Evolutionary conservation across 1,140 invertebrate species (phyloP).

Genomic region (Spodoptera litura): DNA sequence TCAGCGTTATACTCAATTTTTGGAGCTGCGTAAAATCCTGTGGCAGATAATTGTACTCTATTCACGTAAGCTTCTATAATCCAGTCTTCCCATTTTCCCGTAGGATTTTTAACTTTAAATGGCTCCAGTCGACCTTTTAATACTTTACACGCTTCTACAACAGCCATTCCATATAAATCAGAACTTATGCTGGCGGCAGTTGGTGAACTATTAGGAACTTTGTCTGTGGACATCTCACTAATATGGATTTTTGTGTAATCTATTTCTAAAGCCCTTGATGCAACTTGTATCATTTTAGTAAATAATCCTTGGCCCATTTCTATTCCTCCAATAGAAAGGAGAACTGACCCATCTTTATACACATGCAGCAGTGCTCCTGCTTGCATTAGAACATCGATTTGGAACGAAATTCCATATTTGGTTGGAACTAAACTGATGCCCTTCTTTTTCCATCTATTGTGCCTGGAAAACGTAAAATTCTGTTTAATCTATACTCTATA

Average conservation of each 20-base stretch:
- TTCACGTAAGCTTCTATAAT: slow-evolving; percentile 87
- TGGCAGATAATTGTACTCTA: slow-evolving; percentile 87
- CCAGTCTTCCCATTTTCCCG: slow-evolving; percentile 89
- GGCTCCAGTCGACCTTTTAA: slow-evolving; percentile 87
- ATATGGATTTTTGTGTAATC: slow-evolving; percentile 88
- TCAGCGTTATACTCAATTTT: slow-evolving; percentile 85
- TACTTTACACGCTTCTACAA: slow-evolving; percentile 88
- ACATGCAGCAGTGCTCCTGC: slow-evolving; percentile 86
- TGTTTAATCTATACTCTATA: no score
- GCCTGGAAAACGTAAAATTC: slow-evolving; percentile 64
- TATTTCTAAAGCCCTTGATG: slow-evolving; percentile 85
- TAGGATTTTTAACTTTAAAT: slow-evolving; percentile 84
- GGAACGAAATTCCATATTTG: slow-evolving; percentile 82
- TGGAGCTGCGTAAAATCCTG: slow-evolving; percentile 87
- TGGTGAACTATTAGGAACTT: slow-evolving; percentile 89
- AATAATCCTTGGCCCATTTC: slow-evolving; percentile 91
- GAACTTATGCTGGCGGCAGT: slow-evolving; percentile 90
- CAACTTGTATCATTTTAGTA: slow-evolving; percentile 88
- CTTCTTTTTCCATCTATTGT: slow-evolving; percentile 86
- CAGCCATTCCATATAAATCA: slow-evolving; percentile 90
- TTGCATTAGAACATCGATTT: slow-evolving; percentile 74
- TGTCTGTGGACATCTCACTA: slow-evolving; percentile 89
- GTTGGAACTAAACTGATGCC: slow-evolving; percentile 84
- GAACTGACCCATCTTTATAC: slow-evolving; percentile 88
- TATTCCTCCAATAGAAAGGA: slow-evolving; percentile 88